A percentile compares a stretch with the other conserved stretches of the same genome.
phyloP scores from a whole-genome alignment of 2,797 vertebrate species.

The Acridotheres tristis region DNA sequence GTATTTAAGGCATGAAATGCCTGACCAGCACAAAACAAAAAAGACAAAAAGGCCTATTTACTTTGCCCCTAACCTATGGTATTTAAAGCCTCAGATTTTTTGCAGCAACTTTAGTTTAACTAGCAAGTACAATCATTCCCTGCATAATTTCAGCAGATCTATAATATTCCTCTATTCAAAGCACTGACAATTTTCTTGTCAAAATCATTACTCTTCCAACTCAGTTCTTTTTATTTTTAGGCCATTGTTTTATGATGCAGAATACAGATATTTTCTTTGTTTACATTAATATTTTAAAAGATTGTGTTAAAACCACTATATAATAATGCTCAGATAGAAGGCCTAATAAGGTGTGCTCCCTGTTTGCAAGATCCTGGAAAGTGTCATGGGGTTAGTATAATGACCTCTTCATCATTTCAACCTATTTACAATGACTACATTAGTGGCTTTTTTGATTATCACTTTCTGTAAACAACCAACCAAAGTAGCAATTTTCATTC shows the following conservation, averaged over 20 bases:
- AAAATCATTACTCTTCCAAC: background rate
- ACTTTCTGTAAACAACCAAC: background rate
- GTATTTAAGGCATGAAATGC: background rate
- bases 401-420: background rate
- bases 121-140: background rate
- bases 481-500: background rate
- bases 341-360: background rate
- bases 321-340: background rate
- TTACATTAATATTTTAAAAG: background rate
- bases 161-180: background rate
- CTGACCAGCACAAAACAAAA: background rate
- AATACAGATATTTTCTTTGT: background rate
- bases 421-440: background rate
- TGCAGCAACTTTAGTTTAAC: background rate
- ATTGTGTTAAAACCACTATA: background rate
- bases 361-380: background rate
- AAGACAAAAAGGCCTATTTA: background rate
- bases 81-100: background rate
- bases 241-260: background rate
- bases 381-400: background rate
- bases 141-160: background rate
- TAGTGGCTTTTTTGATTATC: background rate
- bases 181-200: constrained; percentile 1
- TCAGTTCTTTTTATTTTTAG: constrained; percentile 5
- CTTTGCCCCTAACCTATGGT: background rate